These are phyloP conservation scores for Psittacula cyanocephala DNA, from an alignment of 2,113 vertebrate species.

Conservation along the genomic window DNA sequence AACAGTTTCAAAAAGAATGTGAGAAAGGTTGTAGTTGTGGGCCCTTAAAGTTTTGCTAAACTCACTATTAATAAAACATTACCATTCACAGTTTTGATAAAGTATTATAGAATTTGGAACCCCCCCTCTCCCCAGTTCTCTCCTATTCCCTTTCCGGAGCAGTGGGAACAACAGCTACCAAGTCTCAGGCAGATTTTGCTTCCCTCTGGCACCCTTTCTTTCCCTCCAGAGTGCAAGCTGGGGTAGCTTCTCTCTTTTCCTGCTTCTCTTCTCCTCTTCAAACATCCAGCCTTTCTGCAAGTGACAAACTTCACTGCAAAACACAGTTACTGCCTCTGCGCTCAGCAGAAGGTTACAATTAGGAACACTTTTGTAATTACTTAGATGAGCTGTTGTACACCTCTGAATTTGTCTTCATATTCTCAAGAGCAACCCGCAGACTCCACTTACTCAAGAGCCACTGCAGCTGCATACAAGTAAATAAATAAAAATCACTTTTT, in stretches of 20 bases:
- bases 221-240: neutral
- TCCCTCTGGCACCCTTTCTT: neutral
- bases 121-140: neutral
- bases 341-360: neutral
- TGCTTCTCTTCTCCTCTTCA: neutral
- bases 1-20: neutral
- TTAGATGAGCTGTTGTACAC: neutral
- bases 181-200: neutral
- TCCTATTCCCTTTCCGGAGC: neutral
- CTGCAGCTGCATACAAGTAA: neutral
- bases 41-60: neutral
- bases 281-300: neutral
- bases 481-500: constrained; percentile 5
- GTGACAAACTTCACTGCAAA: neutral
- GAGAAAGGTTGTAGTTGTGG: neutral
- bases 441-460: neutral
- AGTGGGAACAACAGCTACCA: neutral
- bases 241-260: neutral
- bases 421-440: neutral
- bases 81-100: neutral
- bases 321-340: neutral
- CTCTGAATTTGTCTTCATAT: constrained; percentile 16
- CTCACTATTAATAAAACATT: neutral
- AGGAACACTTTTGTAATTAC: constrained; percentile 23
- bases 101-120: neutral